A percentile compares a stretch with the other conserved stretches of the same genome.
Conservation (phyloP, 2,113 vertebrate genomes). For the Heterochromis multidens region DNA sequence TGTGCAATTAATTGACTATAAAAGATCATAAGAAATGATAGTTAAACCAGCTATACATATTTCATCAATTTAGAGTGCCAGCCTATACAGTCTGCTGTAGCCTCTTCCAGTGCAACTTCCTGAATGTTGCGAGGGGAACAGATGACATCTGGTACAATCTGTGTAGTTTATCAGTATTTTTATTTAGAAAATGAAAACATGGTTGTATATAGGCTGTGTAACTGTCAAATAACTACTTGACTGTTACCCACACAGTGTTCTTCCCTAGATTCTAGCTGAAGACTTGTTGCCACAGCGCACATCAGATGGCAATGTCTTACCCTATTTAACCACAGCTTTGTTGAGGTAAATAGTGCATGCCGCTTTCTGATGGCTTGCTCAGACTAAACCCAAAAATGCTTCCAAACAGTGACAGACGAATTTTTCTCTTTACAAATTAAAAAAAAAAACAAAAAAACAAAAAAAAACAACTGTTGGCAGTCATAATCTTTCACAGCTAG, state of each 20-base stretch:
- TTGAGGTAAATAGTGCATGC: background rate
- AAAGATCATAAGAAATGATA: background rate
- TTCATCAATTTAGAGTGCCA: background rate
- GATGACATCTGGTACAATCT: background rate
- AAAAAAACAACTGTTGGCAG: background rate
- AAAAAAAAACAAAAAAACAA: background rate
- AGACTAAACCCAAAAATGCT: background rate
- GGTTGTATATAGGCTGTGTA: background rate
- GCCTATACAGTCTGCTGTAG: background rate
- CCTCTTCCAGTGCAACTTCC: background rate
- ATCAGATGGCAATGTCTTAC: background rate
- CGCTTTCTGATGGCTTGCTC: background rate
- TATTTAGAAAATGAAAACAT: background rate
- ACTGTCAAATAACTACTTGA: too few relatives aligned
- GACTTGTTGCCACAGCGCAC: background rate
- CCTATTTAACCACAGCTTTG: background rate
- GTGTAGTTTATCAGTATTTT: background rate
- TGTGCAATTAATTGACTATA: background rate
- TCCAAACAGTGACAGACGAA: background rate
- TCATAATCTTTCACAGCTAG: background rate
- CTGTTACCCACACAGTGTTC: too few relatives aligned
- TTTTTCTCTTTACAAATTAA: background rate
- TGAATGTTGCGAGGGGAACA: background rate
- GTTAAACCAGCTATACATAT: background rate
- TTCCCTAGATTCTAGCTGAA: background rate